Conservation (phyloP, 2,888 invertebrate species). For the Xestobium rufovillosum region DNA sequence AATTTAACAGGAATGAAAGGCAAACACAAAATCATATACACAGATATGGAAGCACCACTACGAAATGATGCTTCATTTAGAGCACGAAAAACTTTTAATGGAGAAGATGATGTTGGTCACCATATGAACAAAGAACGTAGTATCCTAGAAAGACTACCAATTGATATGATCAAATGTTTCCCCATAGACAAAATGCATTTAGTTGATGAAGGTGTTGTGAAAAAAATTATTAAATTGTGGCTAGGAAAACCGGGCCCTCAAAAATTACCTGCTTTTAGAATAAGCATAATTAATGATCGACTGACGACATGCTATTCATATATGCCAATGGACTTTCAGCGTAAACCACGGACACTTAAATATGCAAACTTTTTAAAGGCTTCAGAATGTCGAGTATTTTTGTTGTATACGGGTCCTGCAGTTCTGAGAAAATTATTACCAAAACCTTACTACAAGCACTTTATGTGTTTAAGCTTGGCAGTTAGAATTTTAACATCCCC, state of each 20-base stretch:
- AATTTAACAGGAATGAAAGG: no score
- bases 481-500: no score
- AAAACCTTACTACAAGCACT: no score
- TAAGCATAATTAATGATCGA: constrained; percentile 6
- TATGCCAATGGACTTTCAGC: constrained; percentile 6
- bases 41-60: neutral
- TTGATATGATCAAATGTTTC: constrained; percentile 9
- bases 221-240: constrained; percentile 7
- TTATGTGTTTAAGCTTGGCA: no score
- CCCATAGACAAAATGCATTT: constrained; percentile 2
- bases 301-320: constrained; percentile 2
- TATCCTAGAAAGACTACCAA: no score
- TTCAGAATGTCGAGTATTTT: no score
- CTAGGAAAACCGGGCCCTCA: constrained; percentile 10
- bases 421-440: no score
- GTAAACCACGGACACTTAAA: constrained; percentile 6
- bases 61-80: neutral
- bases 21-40: no score
- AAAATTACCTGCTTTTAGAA: constrained; percentile 1
- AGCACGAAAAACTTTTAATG: constrained; percentile 1
- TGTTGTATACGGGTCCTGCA: no score
- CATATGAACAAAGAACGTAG: constrained; percentile 7
- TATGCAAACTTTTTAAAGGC: constrained; percentile 6
- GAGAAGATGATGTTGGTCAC: constrained; percentile 4
- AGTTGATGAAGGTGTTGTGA: constrained; percentile 11